Evolutionary conservation across 2,888 invertebrate species (phyloP).

Genomic region (Mesorhabditis sp.): DNA sequence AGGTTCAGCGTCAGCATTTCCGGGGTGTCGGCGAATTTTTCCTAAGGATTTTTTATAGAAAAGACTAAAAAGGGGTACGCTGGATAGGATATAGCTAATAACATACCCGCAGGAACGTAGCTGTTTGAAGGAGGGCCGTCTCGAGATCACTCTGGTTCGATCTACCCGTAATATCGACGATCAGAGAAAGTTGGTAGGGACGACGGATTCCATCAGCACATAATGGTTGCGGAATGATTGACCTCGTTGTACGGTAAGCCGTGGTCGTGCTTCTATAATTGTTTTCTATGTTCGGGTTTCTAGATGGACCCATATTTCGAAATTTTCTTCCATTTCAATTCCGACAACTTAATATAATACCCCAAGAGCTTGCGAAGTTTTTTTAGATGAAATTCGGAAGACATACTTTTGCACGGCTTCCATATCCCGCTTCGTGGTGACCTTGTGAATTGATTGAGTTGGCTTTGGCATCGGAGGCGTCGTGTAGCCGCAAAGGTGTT

Average conservation of each 20-base stretch:
- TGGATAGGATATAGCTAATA: conserved; percentile 8
- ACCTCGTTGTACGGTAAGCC: conserved; percentile 38
- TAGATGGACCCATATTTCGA: not conserved
- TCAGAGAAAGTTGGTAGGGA: conserved; percentile 44
- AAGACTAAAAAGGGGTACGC: conserved; percentile 17
- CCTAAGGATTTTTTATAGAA: not conserved
- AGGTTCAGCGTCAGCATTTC: conserved; percentile 40
- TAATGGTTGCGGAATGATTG: conserved; percentile 32
- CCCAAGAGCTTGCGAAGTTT: no score
- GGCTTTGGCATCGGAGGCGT: conserved; percentile 15
- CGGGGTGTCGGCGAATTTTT: conserved; percentile 20
- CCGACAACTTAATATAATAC: no score
- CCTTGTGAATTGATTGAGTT: conserved; percentile 16
- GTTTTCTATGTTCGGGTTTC: not conserved
- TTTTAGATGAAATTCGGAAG: no score
- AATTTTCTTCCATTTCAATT: not conserved
- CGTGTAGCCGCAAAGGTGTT: conserved; percentile 30
- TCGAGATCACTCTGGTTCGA: conserved; percentile 21
- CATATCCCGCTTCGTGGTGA: conserved; percentile 29
- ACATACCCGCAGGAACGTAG: not conserved
- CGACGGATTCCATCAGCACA: conserved; percentile 48
- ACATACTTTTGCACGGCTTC: not conserved
- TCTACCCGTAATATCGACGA: conserved; percentile 46
- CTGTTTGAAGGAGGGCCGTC: conserved; percentile 14
- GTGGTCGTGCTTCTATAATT: conserved; percentile 24